phyloP scores from a whole-genome alignment of 2,797 vertebrate species.

The Parauchenoglanis ngamensis region DNA sequence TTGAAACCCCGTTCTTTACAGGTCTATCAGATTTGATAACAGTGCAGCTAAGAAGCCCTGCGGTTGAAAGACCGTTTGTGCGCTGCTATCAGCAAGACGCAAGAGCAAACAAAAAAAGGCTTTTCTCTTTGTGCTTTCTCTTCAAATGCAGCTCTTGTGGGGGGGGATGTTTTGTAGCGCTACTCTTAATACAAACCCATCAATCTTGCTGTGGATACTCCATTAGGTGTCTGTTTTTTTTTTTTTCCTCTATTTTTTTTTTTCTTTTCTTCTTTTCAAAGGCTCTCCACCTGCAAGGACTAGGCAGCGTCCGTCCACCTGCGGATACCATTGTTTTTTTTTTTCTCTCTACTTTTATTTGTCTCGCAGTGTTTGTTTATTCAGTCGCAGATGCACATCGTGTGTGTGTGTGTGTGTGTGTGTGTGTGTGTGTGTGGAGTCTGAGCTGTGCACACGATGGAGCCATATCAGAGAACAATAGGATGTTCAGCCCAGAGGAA shows the following conservation, averaged over 20 bases:
- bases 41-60: slow-evolving; percentile 46
- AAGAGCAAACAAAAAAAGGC: not conserved
- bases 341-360: not conserved
- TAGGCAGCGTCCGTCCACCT: slow-evolving; percentile 24
- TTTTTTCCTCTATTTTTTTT: not conserved
- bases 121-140: not conserved
- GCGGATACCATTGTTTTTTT: not conserved
- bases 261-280: slow-evolving; percentile 11
- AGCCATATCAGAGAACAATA: slow-evolving; percentile 41
- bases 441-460: not conserved
- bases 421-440: not conserved
- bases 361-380: not conserved
- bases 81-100: not conserved
- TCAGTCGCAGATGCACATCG: not conserved
- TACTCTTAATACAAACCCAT: not conserved
- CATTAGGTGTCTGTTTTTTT: not conserved
- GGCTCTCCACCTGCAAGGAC: slow-evolving; percentile 2
- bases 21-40: slow-evolving; percentile 49
- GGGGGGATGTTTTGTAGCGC: too few relatives aligned
- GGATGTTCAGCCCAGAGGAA: slow-evolving; percentile 52
- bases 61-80: not conserved
- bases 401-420: not conserved
- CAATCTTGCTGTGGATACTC: not conserved
- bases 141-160: not conserved
- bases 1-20: not conserved